Evolutionary conservation across 2,113 vertebrate species (phyloP), one percentile per base, ranked within the genome.

Genomic region (Dissostichus mawsoni): DNA sequence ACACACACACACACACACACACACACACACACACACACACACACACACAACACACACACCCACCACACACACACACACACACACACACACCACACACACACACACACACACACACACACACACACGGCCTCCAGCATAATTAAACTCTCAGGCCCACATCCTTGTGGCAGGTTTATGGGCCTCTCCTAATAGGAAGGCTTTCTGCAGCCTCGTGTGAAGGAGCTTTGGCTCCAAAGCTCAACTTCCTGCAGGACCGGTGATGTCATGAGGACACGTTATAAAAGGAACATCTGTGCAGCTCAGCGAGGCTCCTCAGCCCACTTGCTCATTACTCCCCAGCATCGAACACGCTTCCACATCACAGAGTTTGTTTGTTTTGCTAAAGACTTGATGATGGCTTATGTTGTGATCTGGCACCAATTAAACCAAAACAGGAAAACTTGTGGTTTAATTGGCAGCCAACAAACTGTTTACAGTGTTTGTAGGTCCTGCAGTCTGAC

Each of bases 251-350:
- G 55, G 55, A 64, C 47, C 8, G 36, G 51, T 85, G 79, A 82
- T 76, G 74, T 86, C 82, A 89, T 45, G 36, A 79, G 51, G 44
- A 77, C 47, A 6, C 62, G n/a, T 55, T 69, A 76, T 80, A 79
- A 91, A 90, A 79, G 74, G 63, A 81, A 85, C 86, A 89, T 89
- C 83, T 89, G 88, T 82, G 81, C 75, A 59, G 73, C 76, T 78
- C 80, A 41, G 23, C 7, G 18, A 55, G 14, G 56, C 78, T 80
- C 47, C 57, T 52, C 14, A 65, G 70, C 62, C 68, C 65, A 81
- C 65, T 63, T 58, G 16, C 74, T 80, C 69, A 50, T 75, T 52
- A 47, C 55, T 52, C 25, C n/a, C 57, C 23, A 45, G 59, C 69
- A 80, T 9, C 11, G 23, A 84, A 66, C 41, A 73, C 14, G 3